Base-by-base conservation (phyloP, 2,888 invertebrate species). In the Terebella lapidaria region DNA sequence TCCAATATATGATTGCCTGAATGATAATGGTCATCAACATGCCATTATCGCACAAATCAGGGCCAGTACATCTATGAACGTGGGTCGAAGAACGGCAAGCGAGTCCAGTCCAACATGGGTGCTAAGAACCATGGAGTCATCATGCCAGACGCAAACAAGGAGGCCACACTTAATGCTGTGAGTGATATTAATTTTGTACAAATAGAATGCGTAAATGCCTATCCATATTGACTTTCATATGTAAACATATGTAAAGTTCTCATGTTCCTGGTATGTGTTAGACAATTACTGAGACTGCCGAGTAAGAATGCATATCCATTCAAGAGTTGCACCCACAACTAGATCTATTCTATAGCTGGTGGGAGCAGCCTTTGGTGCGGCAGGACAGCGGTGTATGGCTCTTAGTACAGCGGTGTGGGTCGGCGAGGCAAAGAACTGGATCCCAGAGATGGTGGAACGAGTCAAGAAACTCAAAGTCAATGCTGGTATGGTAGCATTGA, bases 331-430 rank as follows among this genome's bases (percentile, higher is more conserved):
- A n/a, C n/a, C n/a, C n/a, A n/a, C n/a, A n/a, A n/a, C n/a, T n/a
- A n/a, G n/a, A n/a, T n/a, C n/a, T n/a, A n/a, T n/a, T n/a, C n/a
- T n/a, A n/a, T 67, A 80, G 78, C 69, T 84, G 64, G 84, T 85
- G 15, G 95, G 97, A 0, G 99, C 99, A 1, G 96, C 95, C 0
- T 99, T 99, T 82, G 99, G 99, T 0, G 99, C 99, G 4, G 99
- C 99, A 47, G 99, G 99, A 0, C 99, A 99, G 82, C 86, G 99
- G 47, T 99, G 99, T 80, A 99, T 99, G 99, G 99, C 99, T 1
- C 86, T 99, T 55, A 93, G 95, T 57, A 94, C 94, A 0, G 92
- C 89, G 1, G 87, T 95, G 29, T 89, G 95, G 79, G 94, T 96
- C 0, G 92, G 92, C 69, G 91, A 94, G 70, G 87, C 96, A 0